Conservation (phyloP, 2,113 vertebrate species). For the Cebidichthys violaceus region DNA sequence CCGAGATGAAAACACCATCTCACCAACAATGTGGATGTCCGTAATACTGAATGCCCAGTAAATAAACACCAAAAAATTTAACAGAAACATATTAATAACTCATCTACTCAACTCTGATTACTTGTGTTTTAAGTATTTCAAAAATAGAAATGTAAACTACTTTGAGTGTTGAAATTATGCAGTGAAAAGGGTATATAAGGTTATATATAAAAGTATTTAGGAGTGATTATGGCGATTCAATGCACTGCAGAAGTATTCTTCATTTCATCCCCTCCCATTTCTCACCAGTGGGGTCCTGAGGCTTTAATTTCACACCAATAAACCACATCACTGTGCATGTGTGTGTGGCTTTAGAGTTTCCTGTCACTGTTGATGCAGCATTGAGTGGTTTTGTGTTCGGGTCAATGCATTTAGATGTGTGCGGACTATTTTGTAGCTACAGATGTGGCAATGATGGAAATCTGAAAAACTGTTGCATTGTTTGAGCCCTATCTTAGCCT, state of each 20-base stretch:
- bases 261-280: neutral
- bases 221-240: neutral
- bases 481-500: neutral
- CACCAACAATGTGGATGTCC: neutral
- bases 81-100: neutral
- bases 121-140: neutral
- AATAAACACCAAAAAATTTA: neutral
- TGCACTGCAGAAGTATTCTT: neutral
- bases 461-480: neutral
- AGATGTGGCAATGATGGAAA: neutral
- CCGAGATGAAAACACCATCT: neutral
- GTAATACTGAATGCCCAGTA: neutral
- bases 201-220: too few species aligned
- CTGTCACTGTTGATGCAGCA: neutral
- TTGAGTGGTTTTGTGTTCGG: neutral
- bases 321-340: constrained; percentile 32
- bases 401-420: neutral
- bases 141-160: neutral
- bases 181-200: too few species aligned
- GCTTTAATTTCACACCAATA: constrained; percentile 31
- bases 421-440: neutral
- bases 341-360: constrained; percentile 19
- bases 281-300: neutral
- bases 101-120: neutral
- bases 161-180: neutral